Evolutionary conservation across 2,888 invertebrate genomes (phyloP).

Genomic region (Podabrus alpinus): DNA sequence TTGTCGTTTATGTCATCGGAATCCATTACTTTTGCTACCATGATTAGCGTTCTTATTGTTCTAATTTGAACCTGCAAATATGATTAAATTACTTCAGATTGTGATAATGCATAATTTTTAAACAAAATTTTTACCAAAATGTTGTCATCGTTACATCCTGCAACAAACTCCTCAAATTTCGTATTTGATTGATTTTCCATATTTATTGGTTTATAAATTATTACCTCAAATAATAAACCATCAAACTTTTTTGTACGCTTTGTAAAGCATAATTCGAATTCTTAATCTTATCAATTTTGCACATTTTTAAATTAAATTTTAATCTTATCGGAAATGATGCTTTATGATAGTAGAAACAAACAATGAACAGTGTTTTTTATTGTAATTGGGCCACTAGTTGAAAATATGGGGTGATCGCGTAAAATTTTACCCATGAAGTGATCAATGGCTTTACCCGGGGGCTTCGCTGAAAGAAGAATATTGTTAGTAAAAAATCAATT

Average conservation of each 20-base stretch:
- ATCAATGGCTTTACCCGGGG: no score
- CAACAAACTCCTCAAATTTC: neutral
- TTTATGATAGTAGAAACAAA: neutral
- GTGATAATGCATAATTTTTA: no score
- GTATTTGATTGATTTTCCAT: neutral
- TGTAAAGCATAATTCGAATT: neutral
- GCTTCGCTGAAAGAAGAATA: no score
- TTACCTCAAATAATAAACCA: neutral
- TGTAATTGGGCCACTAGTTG: neutral
- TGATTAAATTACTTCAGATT: no score
- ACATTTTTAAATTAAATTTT: neutral
- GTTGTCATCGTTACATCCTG: neutral
- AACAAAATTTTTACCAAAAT: neutral
- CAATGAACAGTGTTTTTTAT: neutral
- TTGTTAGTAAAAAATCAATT: no score
- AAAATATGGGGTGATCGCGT: neutral
- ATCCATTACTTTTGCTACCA: neutral
- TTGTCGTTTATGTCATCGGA: neutral
- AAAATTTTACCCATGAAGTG: neutral
- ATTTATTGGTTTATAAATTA: neutral
- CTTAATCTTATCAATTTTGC: neutral
- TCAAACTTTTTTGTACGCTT: neutral
- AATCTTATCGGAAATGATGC: neutral
- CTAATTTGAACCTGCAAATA: neutral
- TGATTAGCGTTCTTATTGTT: neutral